A percentile compares a stretch with the other conserved stretches of the same genome.
Conservation (phyloP, 2,888 invertebrate species). For the Frankliniella intonsa region DNA sequence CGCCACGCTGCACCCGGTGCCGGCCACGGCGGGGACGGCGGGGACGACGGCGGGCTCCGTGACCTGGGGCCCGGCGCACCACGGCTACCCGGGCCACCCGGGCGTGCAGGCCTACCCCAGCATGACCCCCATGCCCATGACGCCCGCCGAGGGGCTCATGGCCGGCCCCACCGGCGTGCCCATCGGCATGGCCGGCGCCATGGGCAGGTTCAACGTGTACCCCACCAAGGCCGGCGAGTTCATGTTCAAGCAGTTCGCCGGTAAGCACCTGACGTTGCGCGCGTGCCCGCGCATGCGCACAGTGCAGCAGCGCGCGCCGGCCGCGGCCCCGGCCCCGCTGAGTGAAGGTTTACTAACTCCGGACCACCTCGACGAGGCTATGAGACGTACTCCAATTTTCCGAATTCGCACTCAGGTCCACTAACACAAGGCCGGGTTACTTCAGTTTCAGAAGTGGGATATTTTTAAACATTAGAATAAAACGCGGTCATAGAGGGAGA, state of each 20-base stretch:
- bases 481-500: too few species aligned
- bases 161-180: constrained; percentile 30
- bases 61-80: constrained; percentile 47
- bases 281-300: too few species aligned
- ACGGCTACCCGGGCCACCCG: constrained; percentile 45
- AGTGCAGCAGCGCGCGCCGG: too few species aligned
- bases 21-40: constrained; percentile 47
- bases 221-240: constrained; percentile 69
- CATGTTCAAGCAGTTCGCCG: constrained; percentile 74
- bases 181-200: constrained; percentile 34
- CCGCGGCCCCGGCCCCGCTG: too few species aligned
- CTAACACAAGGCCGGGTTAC: too few species aligned
- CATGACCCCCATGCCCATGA: constrained; percentile 44
- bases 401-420: too few species aligned
- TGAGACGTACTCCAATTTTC: too few species aligned
- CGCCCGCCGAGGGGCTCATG: constrained; percentile 44
- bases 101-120: constrained; percentile 34
- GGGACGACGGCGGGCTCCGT: constrained; percentile 43
- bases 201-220: constrained; percentile 47
- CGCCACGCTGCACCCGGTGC: constrained; percentile 46
- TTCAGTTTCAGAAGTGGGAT: too few species aligned
- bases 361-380: too few species aligned
- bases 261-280: constrained; percentile 35
- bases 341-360: too few species aligned
- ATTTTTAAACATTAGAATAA: too few species aligned